A percentile compares a stretch with the other conserved stretches of the same genome.
phyloP scores from a whole-genome alignment of 2,113 vertebrate species.

The Malurus elegans region DNA sequence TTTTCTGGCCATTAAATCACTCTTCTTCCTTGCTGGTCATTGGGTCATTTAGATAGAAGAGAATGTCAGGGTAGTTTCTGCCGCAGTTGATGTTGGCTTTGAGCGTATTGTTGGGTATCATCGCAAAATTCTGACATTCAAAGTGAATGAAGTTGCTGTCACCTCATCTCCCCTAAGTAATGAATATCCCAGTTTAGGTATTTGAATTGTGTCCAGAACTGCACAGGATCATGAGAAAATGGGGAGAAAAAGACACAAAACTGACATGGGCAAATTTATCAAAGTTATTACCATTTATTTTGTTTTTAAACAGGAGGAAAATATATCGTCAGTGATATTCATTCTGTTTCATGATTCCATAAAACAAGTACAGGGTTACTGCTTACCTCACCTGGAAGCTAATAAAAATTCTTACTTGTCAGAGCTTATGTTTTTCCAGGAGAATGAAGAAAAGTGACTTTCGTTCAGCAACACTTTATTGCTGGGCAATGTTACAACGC shows the following conservation, averaged over 20 bases:
- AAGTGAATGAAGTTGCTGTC: conserved; percentile 64
- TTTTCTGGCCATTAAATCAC: not conserved
- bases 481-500: conserved; percentile 5
- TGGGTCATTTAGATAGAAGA: not conserved
- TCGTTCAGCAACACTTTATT: conserved; percentile 45
- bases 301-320: conserved; percentile 44
- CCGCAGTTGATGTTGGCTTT: conserved; percentile 34
- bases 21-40: not conserved
- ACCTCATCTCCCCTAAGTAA: conserved; percentile 68
- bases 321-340: conserved; percentile 31
- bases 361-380: conserved; percentile 45
- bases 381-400: conserved; percentile 22
- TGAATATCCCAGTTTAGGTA: conserved; percentile 65
- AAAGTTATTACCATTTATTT: conserved; percentile 55
- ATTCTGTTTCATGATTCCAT: conserved; percentile 64
- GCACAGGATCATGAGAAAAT: not conserved
- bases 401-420: conserved; percentile 44
- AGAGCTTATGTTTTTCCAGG: conserved; percentile 25
- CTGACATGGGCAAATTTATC: conserved; percentile 18
- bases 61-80: not conserved
- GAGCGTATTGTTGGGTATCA: not conserved
- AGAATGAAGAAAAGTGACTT: conserved; percentile 65
- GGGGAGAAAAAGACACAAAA: conserved; percentile 15
- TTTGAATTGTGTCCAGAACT: conserved; percentile 18
- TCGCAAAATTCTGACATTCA: conserved; percentile 59